Evolutionary conservation across 2,113 vertebrate genomes (phyloP).

Genomic region (Dendropsophus ebraccatus): DNA sequence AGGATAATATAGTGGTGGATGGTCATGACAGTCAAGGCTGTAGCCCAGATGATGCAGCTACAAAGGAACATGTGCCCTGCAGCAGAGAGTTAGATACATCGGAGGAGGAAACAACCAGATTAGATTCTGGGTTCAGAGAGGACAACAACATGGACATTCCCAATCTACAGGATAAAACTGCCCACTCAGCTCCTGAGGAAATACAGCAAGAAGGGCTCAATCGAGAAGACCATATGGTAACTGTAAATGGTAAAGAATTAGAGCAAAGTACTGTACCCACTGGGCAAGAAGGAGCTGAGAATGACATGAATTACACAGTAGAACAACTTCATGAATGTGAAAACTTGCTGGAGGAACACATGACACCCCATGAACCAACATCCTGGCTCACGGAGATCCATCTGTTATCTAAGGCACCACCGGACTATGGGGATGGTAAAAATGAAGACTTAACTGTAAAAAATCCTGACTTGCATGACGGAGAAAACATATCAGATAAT

Average conservation of each 20-base stretch:
- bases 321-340: background rate
- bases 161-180: background rate
- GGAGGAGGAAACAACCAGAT: background rate
- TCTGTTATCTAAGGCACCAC: too few species aligned
- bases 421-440: background rate
- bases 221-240: background rate
- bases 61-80: background rate
- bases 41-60: background rate
- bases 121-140: background rate
- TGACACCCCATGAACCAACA: background rate
- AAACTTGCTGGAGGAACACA: background rate
- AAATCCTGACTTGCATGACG: background rate
- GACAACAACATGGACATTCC: background rate
- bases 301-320: background rate
- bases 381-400: background rate
- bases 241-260: background rate
- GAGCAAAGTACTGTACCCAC: background rate
- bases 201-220: background rate
- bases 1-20: background rate
- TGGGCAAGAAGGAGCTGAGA: background rate
- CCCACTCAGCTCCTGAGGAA: too few species aligned
- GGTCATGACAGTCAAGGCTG: background rate
- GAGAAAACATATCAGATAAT: background rate
- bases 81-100: background rate
- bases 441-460: background rate